Evolutionary conservation across 1,140 invertebrate genomes (phyloP).

Genomic region (Onthophagus taurus): DNA sequence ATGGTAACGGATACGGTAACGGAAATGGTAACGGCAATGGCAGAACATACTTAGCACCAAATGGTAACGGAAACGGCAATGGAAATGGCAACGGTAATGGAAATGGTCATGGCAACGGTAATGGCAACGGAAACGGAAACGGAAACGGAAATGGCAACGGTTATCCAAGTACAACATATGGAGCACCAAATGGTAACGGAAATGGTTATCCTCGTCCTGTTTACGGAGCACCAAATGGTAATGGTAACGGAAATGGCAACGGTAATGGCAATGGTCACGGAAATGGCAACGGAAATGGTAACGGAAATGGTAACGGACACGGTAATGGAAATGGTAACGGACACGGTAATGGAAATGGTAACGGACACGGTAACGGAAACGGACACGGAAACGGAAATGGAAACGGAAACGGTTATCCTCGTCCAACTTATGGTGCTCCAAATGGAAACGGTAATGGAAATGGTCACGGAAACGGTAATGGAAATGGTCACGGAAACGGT

Average conservation of each 20-base stretch:
- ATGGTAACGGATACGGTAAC: conserved; percentile 13
- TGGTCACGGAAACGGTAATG: conserved; percentile 23
- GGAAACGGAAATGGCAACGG: conserved; percentile 15
- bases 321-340: conserved; percentile 21
- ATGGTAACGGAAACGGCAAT: conserved; percentile 19
- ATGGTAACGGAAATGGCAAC: conserved; percentile 5
- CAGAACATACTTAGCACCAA: conserved; percentile 17
- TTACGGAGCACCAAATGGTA: conserved; percentile 17
- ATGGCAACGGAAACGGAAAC: conserved; percentile 16
- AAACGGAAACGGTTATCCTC: neutral
- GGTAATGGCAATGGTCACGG: neutral
- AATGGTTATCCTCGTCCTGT: conserved; percentile 10
- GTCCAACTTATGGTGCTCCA: neutral
- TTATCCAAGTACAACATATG: neutral
- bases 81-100: conserved; percentile 25
- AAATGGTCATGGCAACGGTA: conserved; percentile 24
- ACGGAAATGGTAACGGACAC: conserved; percentile 20
- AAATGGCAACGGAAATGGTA: neutral
- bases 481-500: conserved; percentile 25
- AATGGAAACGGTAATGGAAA: conserved; percentile 20
- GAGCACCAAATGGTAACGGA: conserved; percentile 19
- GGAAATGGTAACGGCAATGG: conserved; percentile 20
- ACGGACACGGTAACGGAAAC: no score
- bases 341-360: conserved; percentile 17
- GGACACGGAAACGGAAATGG: no score